Evolutionary conservation across 1,140 invertebrate species (phyloP).

Genomic region (Macrobrachium rosenbergii): DNA sequence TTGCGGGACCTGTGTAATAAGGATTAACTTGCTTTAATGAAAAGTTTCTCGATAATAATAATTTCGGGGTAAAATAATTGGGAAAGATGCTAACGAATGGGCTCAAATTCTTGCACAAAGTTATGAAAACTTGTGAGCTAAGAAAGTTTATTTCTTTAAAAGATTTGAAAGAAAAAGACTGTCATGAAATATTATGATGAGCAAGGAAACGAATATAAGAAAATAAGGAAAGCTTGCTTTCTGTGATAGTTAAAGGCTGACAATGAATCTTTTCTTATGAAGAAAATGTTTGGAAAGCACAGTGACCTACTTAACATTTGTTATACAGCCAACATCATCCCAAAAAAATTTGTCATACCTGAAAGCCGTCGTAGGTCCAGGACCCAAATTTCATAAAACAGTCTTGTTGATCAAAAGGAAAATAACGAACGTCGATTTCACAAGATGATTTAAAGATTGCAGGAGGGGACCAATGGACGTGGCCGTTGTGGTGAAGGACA

Average conservation of each 20-base stretch:
- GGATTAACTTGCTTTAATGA: no score
- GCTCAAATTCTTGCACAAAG: no score
- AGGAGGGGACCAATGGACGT: slow-evolving; percentile 89
- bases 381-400: slow-evolving; percentile 98
- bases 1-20: no score
- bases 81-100: no score
- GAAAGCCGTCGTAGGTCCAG: slow-evolving; percentile 97
- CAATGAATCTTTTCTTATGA: no score
- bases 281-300: background rate
- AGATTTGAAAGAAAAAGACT: no score
- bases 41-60: no score
- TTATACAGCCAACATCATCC: background rate
- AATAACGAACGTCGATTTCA: slow-evolving; percentile 94
- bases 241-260: no score
- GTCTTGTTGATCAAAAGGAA: slow-evolving; percentile 97
- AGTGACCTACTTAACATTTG: background rate
- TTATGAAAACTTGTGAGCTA: no score
- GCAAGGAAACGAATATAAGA: background rate
- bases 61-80: no score
- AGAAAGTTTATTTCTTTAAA: no score
- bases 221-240: background rate
- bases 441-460: slow-evolving; percentile 99
- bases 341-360: slow-evolving; percentile 75
- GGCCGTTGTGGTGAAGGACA: slow-evolving; percentile 89
- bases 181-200: background rate